A percentile compares a stretch with the other conserved stretches of the same genome.
phyloP scores from a whole-genome alignment of 2,888 invertebrate species.

The Tenodera sinensis region DNA sequence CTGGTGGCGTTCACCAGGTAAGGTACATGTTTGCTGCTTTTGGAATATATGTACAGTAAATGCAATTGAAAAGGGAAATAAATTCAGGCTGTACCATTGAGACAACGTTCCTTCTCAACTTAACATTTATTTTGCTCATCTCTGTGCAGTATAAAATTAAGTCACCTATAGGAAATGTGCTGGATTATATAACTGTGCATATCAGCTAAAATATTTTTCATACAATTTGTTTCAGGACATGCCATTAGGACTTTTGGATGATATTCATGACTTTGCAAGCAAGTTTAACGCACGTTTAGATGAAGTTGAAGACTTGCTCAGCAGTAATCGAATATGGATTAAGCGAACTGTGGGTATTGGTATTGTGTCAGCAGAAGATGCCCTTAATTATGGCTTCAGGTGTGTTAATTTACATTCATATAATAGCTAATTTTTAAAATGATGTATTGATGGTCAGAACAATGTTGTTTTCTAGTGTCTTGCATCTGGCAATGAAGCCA shows the following conservation, averaged over 20 bases:
- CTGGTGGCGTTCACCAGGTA: conserved; percentile 88
- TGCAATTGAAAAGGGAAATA: no score
- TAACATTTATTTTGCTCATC: no score
- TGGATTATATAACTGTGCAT: not conserved
- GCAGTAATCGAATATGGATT: conserved; percentile 91
- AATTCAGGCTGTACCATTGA: no score
- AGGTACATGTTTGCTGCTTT: not conserved
- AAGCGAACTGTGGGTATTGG: conserved; percentile 90
- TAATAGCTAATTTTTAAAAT: not conserved
- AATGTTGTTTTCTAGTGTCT: not conserved
- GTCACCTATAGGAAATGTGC: no score
- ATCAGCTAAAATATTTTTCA: not conserved
- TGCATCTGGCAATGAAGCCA: no score
- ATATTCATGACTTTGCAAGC: conserved; percentile 86
- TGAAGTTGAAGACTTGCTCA: conserved; percentile 93
- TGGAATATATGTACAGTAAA: no score
- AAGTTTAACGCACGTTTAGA: conserved; percentile 90
- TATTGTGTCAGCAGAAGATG: conserved; percentile 85
- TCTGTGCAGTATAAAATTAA: no score
- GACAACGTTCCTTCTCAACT: no score
- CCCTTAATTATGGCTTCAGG: conserved; percentile 92
- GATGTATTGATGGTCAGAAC: no score
- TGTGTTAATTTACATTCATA: conserved; percentile 37
- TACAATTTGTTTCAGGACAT: conserved; percentile 63
- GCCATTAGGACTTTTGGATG: conserved; percentile 93